Evolutionary conservation across 1,140 invertebrate genomes (phyloP), one percentile per base, ranked within the genome.

Genomic region (Lanistes nyassanus): DNA sequence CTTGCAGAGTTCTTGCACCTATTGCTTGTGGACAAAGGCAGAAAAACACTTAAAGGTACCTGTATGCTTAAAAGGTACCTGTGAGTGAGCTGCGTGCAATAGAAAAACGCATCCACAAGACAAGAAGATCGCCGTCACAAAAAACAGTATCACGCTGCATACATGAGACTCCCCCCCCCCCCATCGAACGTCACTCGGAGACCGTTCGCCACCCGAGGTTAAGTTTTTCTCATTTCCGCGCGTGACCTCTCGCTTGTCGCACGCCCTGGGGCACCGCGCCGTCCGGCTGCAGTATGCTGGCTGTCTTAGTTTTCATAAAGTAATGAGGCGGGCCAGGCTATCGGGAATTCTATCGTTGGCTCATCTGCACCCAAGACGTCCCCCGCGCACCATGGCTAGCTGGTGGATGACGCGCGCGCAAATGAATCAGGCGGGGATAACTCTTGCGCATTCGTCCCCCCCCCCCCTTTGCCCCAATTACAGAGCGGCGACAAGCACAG

Each of bases 261-360:
- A 16, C 42, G 42, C 9, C 9, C 19, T 47, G 42, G 9, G 42
- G 9, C 19, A 9, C 42, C 42, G 42, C 42, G 42, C 9, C 5
- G 42, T 16, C 42, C 42, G 42, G 42, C 42, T 26, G 56, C 56
- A 60, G 56, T 60, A 11, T 60, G 56, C 29, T 29, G 65, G 4
- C 37, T 67, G 65, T 42, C 65, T 67, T 37, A 67, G 39, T 67
- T 67, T 67, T 67, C 65, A 67, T 67, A 67, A 37, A 37, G 21
- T 67, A 67, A 67, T 37, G 65, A 67, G 37, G 11, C 36, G 39
- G 19, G 36, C 37, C n/a, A 23, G 65, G 16, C 65, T n/a, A 67
- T 67, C 42, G 42, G 23, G 11, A 37, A n/a, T 67, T 67, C 37
- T 42, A 42, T 67, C 65, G 42, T 42, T 39, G 13, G 39, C 19